phyloP scores from a whole-genome alignment of 2,797 vertebrate genomes.

The Nyctalus aviator region DNA sequence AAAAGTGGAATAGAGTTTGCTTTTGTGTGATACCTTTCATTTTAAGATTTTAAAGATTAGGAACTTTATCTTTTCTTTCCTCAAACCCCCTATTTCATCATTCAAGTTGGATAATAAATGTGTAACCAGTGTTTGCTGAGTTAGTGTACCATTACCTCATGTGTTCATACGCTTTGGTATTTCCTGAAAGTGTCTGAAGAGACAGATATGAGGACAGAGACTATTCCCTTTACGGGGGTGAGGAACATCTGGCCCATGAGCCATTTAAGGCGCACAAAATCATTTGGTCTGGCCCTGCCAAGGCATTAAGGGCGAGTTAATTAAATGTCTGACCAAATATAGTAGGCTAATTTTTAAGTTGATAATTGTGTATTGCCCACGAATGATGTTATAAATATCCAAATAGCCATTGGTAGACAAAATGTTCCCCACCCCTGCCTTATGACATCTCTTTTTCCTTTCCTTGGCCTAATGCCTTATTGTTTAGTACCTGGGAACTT shows the following conservation, averaged over 20 bases:
- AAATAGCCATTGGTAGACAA: too few species aligned
- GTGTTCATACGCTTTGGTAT: not conserved
- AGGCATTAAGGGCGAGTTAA: too few species aligned
- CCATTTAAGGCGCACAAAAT: too few species aligned
- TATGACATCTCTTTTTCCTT: not conserved
- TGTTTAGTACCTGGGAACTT: not conserved
- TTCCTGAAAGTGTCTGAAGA: not conserved
- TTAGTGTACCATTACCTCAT: fast-evolving
- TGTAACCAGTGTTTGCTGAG: not conserved
- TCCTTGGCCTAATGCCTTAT: not conserved
- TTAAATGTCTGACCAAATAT: too few species aligned
- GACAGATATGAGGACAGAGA: not conserved
- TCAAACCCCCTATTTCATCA: not conserved
- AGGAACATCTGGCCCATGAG: too few species aligned
- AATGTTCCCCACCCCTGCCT: not conserved
- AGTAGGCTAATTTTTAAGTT: too few species aligned
- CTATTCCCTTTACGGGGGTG: too few species aligned
- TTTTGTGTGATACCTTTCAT: not conserved
- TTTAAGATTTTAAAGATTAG: constrained; percentile 26
- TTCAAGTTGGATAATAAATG: not conserved
- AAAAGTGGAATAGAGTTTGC: not conserved
- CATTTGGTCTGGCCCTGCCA: not conserved
- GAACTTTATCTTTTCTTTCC: not conserved
- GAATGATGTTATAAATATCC: too few species aligned
- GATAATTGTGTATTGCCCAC: too few species aligned